phyloP scores from a whole-genome alignment of 2,797 vertebrate species.

The Merluccius polli region DNA sequence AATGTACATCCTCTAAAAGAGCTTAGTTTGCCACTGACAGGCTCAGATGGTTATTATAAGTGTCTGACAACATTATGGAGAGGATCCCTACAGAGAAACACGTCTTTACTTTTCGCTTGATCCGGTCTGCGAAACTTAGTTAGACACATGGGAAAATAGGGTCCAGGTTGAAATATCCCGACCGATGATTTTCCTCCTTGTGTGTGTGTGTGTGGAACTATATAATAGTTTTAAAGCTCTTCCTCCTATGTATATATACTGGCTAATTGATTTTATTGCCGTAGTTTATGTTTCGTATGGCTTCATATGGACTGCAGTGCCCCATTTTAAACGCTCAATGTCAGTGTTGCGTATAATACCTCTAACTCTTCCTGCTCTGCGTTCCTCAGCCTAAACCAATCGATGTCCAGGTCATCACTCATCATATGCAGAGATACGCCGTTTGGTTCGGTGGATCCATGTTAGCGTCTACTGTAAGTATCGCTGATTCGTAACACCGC shows the following conservation, averaged over 20 bases:
- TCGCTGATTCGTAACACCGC: neutral
- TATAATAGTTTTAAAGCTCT: neutral
- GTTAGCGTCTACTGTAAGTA: constrained; percentile 93
- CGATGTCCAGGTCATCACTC: constrained; percentile 92
- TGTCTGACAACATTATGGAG: no score
- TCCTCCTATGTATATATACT: neutral
- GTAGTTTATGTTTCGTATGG: neutral
- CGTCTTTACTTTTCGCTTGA: no score
- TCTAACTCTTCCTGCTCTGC: neutral
- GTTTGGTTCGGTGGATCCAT: constrained; percentile 99
- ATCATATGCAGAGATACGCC: constrained; percentile 96
- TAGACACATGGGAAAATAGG: no score
- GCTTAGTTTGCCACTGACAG: no score
- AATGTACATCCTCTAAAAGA: no score
- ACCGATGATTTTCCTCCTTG: no score
- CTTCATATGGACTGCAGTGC: neutral
- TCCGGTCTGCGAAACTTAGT: no score
- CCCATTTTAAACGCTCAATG: no score
- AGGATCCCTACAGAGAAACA: no score
- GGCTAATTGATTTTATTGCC: neutral
- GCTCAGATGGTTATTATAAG: no score
- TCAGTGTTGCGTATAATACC: no score
- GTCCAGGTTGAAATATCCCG: no score
- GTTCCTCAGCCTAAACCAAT: constrained; percentile 87
- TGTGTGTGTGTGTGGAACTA: neutral